A percentile compares a stretch with the other conserved stretches of the same genome.
These are phyloP conservation scores for Temnothorax curvispinosus DNA, from an alignment of 1,140 invertebrate genomes.

Conservation along the genomic window DNA sequence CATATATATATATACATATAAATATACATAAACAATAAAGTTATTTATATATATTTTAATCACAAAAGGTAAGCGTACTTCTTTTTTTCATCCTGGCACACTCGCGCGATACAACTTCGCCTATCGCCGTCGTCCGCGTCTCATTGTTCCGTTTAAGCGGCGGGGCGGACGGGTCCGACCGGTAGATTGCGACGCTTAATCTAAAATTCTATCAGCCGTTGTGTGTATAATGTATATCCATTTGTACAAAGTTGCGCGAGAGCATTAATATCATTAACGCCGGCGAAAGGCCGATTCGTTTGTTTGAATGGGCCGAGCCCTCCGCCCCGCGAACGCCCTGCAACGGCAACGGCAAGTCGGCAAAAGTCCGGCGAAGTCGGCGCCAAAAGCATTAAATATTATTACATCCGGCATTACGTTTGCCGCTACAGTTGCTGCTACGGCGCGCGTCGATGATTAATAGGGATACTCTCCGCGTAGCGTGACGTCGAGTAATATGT, in stretches of 20 bases:
- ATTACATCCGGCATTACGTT: constrained; percentile 37
- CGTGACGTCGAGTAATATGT: constrained; percentile 56
- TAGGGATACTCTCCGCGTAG: constrained; percentile 56
- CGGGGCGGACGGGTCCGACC: not conserved
- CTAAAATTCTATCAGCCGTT: constrained; percentile 62
- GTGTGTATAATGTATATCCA: constrained; percentile 56
- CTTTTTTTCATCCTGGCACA: constrained; percentile 46
- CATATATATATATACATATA: constrained; percentile 59
- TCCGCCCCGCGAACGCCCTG: not conserved
- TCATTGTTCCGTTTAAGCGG: constrained; percentile 18
- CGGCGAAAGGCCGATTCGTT: constrained; percentile 15
- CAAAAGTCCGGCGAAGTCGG: constrained; percentile 11
- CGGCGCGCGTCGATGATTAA: constrained; percentile 50
- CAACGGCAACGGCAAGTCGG: not conserved
- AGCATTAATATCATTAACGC: constrained; percentile 41
- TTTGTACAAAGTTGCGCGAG: constrained; percentile 45
- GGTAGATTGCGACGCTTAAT: constrained; percentile 30
- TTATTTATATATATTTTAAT: constrained; percentile 78
- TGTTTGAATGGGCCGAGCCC: constrained; percentile 11
- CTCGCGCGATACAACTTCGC: constrained; percentile 1
- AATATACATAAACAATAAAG: constrained; percentile 74
- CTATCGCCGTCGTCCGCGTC: not conserved
- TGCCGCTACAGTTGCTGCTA: not conserved
- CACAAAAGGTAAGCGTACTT: constrained; percentile 62
- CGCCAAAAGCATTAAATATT: constrained; percentile 56